A percentile compares a stretch with the other conserved stretches of the same genome.
Conservation (phyloP, 2,113 vertebrate species). For the Aleadryas rufinucha region DNA sequence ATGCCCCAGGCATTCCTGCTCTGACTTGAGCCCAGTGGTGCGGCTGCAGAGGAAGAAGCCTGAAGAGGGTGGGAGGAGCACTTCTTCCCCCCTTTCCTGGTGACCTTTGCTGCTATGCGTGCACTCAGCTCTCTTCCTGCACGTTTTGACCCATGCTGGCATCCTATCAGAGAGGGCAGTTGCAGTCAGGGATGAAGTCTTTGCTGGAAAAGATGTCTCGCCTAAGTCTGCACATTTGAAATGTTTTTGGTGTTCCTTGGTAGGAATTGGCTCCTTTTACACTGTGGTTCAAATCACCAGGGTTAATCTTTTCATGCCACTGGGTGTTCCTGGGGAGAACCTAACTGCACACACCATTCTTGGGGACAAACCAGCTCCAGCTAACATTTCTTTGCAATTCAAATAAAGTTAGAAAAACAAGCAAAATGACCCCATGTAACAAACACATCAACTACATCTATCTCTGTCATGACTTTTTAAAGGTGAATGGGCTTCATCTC, state of each 20-base stretch:
- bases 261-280: background rate
- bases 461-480: background rate
- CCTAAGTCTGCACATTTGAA: background rate
- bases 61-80: background rate
- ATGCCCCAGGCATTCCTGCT: background rate
- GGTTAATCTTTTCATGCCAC: background rate
- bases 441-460: background rate
- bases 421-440: background rate
- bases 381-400: background rate
- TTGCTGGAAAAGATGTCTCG: background rate
- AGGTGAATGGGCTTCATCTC: background rate
- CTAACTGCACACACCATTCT: background rate
- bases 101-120: background rate
- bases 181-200: background rate
- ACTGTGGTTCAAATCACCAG: background rate
- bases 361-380: background rate
- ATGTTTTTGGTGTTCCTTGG: accelerated
- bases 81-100: background rate
- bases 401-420: background rate
- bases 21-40: background rate
- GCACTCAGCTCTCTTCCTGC: background rate
- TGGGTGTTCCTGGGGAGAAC: background rate
- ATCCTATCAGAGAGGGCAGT: background rate
- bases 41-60: background rate
- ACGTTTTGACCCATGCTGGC: background rate